phyloP scores from a whole-genome alignment of 1,140 invertebrate genomes.

The Reticulitermes speratus region DNA sequence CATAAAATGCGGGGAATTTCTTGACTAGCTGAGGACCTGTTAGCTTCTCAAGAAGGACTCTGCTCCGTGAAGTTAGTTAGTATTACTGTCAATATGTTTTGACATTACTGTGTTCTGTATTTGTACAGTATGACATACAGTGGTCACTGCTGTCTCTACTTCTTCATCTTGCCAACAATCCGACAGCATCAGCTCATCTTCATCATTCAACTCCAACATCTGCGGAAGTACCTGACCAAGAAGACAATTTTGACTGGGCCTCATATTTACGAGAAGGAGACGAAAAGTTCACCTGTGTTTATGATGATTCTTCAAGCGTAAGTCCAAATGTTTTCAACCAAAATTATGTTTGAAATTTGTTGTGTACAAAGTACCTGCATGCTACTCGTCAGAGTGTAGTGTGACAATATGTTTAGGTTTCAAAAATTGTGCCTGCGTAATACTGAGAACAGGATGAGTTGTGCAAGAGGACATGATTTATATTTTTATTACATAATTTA shows the following conservation, averaged over 20 bases:
- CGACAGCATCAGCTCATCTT: slow-evolving; percentile 41
- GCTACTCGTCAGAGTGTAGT: too few relatives aligned
- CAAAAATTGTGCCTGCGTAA: too few relatives aligned
- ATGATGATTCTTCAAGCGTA: slow-evolving; percentile 40
- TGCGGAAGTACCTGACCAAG: slow-evolving; percentile 40
- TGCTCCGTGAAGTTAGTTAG: too few relatives aligned
- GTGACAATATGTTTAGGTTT: too few relatives aligned
- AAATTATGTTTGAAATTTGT: background rate
- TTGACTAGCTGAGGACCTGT: too few relatives aligned
- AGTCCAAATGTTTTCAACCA: background rate
- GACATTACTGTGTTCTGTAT: background rate
- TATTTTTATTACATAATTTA: too few relatives aligned
- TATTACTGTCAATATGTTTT: too few relatives aligned
- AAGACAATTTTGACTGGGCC: slow-evolving; percentile 46
- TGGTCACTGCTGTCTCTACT: slow-evolving; percentile 48
- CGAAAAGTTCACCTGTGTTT: slow-evolving; percentile 45
- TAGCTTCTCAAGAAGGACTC: too few relatives aligned
- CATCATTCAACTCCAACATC: slow-evolving; percentile 25
- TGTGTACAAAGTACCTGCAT: too few relatives aligned
- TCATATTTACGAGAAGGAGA: slow-evolving; percentile 49
- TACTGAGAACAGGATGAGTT: too few relatives aligned
- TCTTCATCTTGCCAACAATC: slow-evolving; percentile 46
- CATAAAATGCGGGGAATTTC: too few relatives aligned
- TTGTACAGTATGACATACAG: slow-evolving; percentile 46
- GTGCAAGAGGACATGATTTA: too few relatives aligned